These are phyloP conservation scores for Poeciliopsis gracilis DNA, from an alignment of 2,797 vertebrate species.

Conservation along the genomic window DNA sequence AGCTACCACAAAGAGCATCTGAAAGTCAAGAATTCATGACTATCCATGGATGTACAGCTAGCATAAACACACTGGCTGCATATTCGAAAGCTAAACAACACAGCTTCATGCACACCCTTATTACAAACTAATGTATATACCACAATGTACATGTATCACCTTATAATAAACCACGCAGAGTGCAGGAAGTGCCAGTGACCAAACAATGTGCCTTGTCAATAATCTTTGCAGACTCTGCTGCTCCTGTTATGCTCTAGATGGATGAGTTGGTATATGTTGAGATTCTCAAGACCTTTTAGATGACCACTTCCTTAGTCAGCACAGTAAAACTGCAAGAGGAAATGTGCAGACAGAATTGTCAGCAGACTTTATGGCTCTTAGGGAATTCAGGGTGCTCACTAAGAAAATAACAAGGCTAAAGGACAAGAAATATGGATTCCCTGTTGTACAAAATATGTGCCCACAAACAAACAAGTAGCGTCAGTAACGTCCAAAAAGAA, in stretches of 20 bases:
- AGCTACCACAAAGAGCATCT: conserved; percentile 22
- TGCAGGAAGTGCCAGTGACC: conserved; percentile 10
- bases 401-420: conserved; percentile 8
- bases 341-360: conserved; percentile 36
- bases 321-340: conserved; percentile 51
- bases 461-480: neutral
- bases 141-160: conserved; percentile 29
- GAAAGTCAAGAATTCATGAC: conserved; percentile 19
- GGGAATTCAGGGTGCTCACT: conserved; percentile 20
- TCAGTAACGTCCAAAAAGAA: conserved; percentile 6
- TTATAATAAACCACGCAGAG: conserved; percentile 27
- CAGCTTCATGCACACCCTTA: neutral
- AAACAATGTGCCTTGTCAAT: conserved; percentile 29
- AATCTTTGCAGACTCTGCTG: conserved; percentile 20
- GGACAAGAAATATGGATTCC: conserved; percentile 1
- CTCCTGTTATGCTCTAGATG: conserved; percentile 41
- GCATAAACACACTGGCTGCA: neutral
- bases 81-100: conserved; percentile 9
- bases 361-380: conserved; percentile 33
- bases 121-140: conserved; percentile 10
- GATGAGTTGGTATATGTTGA: conserved; percentile 48
- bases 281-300: conserved; percentile 41
- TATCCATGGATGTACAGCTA: neutral
- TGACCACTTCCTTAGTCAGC: conserved; percentile 51
- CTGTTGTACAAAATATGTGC: conserved; percentile 12